Evolutionary conservation across 2,888 invertebrate genomes (phyloP), one percentile per base, ranked within the genome.

Genomic region (Lathronympha strigana): DNA sequence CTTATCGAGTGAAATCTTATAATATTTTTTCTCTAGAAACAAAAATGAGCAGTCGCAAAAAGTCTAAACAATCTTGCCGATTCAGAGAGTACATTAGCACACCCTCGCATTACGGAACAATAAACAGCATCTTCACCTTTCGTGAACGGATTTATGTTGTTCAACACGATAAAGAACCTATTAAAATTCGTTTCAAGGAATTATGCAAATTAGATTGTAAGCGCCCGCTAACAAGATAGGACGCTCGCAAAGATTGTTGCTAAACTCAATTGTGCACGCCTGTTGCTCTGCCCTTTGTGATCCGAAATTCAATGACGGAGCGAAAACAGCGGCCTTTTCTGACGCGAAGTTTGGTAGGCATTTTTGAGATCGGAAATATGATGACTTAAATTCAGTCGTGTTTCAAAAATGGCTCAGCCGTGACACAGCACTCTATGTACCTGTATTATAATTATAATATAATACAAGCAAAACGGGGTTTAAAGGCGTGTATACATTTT

Each of bases 191-290:
- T 86, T 84, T 81, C 76, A 74, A 81, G 80, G 83, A 85, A 87
- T 90, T 88, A 90, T 88, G 88, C 77, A 87, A 88, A 89, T 89
- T 76, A 80, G 79, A 82, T 83, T 86, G 86, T 85, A 82, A 87
- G 82, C 81, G 81, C 76, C 74, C 76, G 75, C 81, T 84, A 86
- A 87, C 85, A 84, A 83, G 83, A 79, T 80, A 81, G 79, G 78
- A 77, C 77, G 79, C 75, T 76, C 72, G 79, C 79, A 82, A 86
- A 86, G 85, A 87, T 86, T 87, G 86, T 85, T 80, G 79, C 78
- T 78, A 78, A 88, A 88, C 82, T 87, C 83, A 79, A 86, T 86
- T 86, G 76, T 69, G 72, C 75, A 72, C 74, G 83, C 84, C 80
- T 84, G 84, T 84, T 81, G 81, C 80, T 76, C 73, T 33, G 74